Conservation (phyloP, 2,888 invertebrate genomes). For the Frankliniella intonsa region DNA sequence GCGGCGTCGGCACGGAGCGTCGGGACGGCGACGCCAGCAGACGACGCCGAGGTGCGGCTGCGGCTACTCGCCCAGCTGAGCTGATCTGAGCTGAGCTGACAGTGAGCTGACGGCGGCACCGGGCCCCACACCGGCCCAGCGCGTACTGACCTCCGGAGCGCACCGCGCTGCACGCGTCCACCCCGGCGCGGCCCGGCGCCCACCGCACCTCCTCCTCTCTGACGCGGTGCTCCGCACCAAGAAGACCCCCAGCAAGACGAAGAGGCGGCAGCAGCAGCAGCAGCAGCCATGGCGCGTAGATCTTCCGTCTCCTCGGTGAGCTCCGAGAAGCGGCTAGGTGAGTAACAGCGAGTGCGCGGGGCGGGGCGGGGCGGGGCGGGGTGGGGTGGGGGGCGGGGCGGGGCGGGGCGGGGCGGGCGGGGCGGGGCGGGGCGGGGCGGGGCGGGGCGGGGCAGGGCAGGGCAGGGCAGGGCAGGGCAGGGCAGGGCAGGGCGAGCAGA, state of each 20-base stretch:
- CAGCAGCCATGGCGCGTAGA: background rate
- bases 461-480: background rate
- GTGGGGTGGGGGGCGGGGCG: background rate
- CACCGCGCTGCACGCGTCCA: background rate
- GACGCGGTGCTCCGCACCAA: background rate
- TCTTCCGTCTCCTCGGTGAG: background rate
- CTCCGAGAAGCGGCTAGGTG: slow-evolving; percentile 1
- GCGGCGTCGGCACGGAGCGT: background rate
- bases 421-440: background rate
- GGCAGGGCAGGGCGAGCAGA: background rate
- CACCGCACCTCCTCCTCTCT: background rate
- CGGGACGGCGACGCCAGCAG: background rate
- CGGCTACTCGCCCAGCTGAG: background rate
- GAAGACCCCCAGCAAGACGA: background rate
- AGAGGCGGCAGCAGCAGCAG: background rate
- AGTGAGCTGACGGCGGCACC: background rate
- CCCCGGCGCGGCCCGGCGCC: background rate
- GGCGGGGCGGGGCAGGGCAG: background rate
- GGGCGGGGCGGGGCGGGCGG: background rate
- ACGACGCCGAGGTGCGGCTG: background rate
- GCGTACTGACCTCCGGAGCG: background rate
- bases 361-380: too few species aligned
- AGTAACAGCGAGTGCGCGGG: background rate
- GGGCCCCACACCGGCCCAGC: background rate
- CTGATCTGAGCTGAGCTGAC: background rate